Evolutionary conservation across 2,888 invertebrate genomes (phyloP).

Genomic region (Clusia tigrina): DNA sequence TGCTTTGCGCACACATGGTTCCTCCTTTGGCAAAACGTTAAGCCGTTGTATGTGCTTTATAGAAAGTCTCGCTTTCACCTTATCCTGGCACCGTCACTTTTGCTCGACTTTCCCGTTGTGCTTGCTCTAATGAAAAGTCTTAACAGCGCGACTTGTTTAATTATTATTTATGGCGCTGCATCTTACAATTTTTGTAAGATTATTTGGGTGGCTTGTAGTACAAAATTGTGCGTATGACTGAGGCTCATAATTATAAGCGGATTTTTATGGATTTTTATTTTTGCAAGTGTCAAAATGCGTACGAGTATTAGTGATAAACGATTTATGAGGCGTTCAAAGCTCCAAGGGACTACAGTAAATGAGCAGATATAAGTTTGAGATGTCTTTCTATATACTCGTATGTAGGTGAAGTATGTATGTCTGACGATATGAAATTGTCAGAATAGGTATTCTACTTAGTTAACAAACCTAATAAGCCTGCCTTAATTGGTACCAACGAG

Average conservation of each 20-base stretch:
- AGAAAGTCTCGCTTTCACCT: conserved; percentile 19
- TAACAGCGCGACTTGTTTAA: conserved; percentile 56
- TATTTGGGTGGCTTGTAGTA: conserved; percentile 4
- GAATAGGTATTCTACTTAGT: no score
- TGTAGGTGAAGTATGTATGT: no score
- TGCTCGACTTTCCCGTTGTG: not conserved
- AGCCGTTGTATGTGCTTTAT: conserved; percentile 11
- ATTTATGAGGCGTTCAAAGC: no score
- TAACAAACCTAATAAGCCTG: no score
- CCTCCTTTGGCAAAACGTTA: not conserved
- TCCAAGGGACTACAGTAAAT: no score
- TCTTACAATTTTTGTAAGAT: conserved; percentile 45
- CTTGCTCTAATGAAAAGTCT: conserved; percentile 51
- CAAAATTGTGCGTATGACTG: no score
- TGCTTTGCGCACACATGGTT: not conserved
- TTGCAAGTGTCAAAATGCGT: not conserved
- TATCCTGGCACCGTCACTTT: conserved; percentile 6
- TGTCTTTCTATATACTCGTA: no score
- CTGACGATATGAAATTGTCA: no score
- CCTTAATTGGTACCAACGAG: no score
- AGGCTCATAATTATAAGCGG: no score
- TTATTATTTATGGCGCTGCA: conserved; percentile 57
- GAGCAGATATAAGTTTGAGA: no score
- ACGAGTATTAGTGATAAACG: no score
- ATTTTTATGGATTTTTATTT: not conserved